phyloP scores from a whole-genome alignment of 1,140 invertebrate genomes.

The Hestina assimilis region DNA sequence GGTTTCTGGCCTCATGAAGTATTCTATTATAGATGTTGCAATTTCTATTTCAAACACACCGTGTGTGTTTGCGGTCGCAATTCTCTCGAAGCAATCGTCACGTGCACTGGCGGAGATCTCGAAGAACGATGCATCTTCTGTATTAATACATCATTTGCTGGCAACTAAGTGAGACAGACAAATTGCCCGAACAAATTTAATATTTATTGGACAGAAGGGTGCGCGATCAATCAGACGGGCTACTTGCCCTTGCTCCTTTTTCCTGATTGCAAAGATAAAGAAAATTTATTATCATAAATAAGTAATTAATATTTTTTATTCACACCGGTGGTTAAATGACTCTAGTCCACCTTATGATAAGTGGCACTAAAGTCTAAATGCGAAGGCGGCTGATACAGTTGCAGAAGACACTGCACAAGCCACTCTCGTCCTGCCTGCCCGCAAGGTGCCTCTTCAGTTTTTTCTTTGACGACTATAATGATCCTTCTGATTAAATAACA shows the following conservation, averaged over 20 bases:
- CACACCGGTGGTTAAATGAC: too few relatives aligned
- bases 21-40: background rate
- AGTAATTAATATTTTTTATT: too few relatives aligned
- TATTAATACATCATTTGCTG: constrained; percentile 17
- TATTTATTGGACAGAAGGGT: constrained; percentile 19
- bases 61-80: background rate
- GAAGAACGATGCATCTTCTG: constrained; percentile 15
- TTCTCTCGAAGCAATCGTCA: background rate
- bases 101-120: background rate
- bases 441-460: too few relatives aligned
- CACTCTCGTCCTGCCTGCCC: too few relatives aligned
- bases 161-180: constrained; percentile 2
- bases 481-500: too few relatives aligned
- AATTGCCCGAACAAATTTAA: constrained; percentile 14
- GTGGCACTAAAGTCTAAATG: too few relatives aligned
- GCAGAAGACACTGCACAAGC: too few relatives aligned
- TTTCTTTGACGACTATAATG: too few relatives aligned
- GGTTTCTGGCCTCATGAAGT: background rate
- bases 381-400: too few relatives aligned
- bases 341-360: too few relatives aligned
- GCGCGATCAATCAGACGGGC: constrained; percentile 5
- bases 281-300: too few relatives aligned
- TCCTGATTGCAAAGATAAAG: background rate
- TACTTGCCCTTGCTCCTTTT: background rate
- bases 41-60: background rate